These are phyloP conservation scores for Megalopta genalis DNA, from an alignment of 1,140 invertebrate genomes.

Conservation along the genomic window DNA sequence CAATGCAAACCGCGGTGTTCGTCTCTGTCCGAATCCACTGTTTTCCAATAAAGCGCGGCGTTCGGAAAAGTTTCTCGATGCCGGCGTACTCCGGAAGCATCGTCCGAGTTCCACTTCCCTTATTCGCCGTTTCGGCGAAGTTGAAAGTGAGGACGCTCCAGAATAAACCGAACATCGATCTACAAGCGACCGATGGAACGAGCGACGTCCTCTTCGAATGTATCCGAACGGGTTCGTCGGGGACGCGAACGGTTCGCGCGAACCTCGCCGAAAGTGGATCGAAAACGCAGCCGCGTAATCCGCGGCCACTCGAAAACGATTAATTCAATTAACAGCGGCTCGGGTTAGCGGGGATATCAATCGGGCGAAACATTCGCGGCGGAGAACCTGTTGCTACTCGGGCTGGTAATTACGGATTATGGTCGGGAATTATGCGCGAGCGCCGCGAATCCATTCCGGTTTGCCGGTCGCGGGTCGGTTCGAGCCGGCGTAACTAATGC, in stretches of 20 bases:
- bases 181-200: neutral
- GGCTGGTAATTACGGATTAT: neutral
- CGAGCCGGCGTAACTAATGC: neutral
- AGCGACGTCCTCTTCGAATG: neutral
- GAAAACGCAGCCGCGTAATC: no score
- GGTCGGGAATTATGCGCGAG: neutral
- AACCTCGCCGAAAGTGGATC: no score
- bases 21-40: neutral
- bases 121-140: neutral
- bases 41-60: neutral
- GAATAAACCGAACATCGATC: neutral
- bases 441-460: neutral
- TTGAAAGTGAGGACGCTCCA: neutral
- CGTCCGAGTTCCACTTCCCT: slow-evolving; percentile 5
- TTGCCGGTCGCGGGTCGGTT: neutral
- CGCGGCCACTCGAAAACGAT: no score
- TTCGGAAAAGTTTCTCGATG: neutral
- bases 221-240: neutral
- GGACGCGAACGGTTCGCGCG: no score
- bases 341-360: no score
- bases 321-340: no score
- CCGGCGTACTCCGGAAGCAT: neutral
- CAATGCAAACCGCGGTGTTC: neutral
- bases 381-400: no score
- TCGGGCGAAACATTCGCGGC: no score